Conservation (phyloP, 1,140 invertebrate species). For the Centruroides sculpturatus region DNA sequence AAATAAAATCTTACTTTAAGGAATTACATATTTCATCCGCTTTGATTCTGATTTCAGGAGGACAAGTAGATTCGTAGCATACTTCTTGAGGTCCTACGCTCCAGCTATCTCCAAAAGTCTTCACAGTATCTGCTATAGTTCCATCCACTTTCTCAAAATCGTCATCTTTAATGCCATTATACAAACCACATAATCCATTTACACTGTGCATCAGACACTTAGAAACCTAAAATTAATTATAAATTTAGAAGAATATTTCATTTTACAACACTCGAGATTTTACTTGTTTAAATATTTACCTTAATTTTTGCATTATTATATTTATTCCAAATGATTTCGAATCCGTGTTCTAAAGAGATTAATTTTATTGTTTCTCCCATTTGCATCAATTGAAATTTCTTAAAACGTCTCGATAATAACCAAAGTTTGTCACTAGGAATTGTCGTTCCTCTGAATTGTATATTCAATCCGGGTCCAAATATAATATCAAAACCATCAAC, state of each 20-base stretch:
- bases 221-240: constrained; percentile 23
- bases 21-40: constrained; percentile 45
- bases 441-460: neutral
- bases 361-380: constrained; percentile 51
- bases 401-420: constrained; percentile 39
- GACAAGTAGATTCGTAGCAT: constrained; percentile 41
- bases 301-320: constrained; percentile 53
- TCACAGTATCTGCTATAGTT: constrained; percentile 36
- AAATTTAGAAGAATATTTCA: neutral
- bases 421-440: constrained; percentile 3
- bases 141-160: constrained; percentile 55
- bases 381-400: constrained; percentile 46
- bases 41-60: constrained; percentile 38
- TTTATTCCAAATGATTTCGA: constrained; percentile 51
- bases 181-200: constrained; percentile 62
- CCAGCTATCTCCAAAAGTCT: constrained; percentile 60
- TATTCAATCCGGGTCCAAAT: constrained; percentile 6
- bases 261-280: neutral
- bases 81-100: constrained; percentile 28
- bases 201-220: constrained; percentile 43
- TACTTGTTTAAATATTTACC: constrained; percentile 26
- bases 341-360: constrained; percentile 49
- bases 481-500: constrained; percentile 1
- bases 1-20: constrained; percentile 20
- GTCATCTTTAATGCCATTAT: constrained; percentile 44